Base-by-base conservation (phyloP, 2,113 vertebrate species). In the Xenopus borealis region DNA sequence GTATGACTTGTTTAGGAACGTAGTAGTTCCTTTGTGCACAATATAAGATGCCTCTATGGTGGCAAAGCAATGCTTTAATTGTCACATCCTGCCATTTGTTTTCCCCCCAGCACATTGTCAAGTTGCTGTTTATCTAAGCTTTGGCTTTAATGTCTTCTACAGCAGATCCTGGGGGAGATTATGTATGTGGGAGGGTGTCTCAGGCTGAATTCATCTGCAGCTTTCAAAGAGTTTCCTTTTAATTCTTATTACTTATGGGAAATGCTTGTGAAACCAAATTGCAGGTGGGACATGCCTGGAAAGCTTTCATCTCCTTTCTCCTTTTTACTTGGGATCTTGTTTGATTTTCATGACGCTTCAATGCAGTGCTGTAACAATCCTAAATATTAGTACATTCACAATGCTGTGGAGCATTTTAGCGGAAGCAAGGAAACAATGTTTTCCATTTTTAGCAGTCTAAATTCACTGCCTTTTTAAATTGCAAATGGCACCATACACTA, bases 161-260 rank as follows among this genome's bases (percentile, higher is more conserved):
- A 76, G 66, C 58, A 76, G 14, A 77, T 77, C 61, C 18, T 77
- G 67, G 66, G 76, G 57, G 13, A 75, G 59, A 52, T 74, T 72
- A 78, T 46, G 69, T 23, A 40, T 47, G 59, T 12, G 72, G 58
- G 67, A 78, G 69, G 72, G 71, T 84, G 71, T 77, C 69, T 82
- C 68, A 72, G 77, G 81, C 3, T 81, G 79, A 85, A 78, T 76
- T 79, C 81, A 71, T 19, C 30, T 75, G 62, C 70, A 71, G 62
- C 76, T 69, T 80, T 75, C 45, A 78, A 81, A 85, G 81, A 53
- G 66, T 14, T 79, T 75, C 18, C 66, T 50, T 20, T 79, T 63
- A 72, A 20, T 80, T 83, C 27, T 78, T 71, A 14, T 10, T 23
- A 75, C 66, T 75, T 75, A 69, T 69, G 73, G 73, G 73, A 75